phyloP scores from a whole-genome alignment of 2,888 invertebrate genomes.

The Agrenia bidenticulata region DNA sequence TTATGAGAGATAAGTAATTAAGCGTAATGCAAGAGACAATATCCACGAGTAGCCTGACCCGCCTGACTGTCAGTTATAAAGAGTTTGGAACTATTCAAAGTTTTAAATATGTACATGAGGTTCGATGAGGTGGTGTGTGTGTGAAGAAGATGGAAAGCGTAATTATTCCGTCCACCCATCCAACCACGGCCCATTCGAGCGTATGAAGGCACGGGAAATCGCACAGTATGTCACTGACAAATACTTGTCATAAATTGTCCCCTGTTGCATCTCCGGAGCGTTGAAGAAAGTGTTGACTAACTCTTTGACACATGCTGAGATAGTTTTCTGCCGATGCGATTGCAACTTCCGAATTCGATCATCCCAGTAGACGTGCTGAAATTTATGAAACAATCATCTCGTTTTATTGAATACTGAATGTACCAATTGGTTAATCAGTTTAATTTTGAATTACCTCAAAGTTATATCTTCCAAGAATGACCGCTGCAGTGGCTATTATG shows the following conservation, averaged over 20 bases:
- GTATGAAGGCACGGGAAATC: slow-evolving; percentile 25
- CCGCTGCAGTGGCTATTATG: slow-evolving; percentile 73
- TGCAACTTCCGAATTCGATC: slow-evolving; percentile 58
- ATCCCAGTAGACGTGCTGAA: slow-evolving; percentile 42
- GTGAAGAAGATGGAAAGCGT: too few relatives aligned
- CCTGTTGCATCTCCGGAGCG: slow-evolving; percentile 70
- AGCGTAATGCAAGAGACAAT: too few relatives aligned
- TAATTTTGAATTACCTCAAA: slow-evolving; percentile 56
- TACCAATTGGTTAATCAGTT: background rate
- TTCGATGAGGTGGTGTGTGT: too few relatives aligned
- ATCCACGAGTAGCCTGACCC: background rate
- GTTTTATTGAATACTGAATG: background rate
- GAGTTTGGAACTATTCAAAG: too few relatives aligned
- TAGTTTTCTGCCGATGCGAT: slow-evolving; percentile 68
- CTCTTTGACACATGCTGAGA: slow-evolving; percentile 68
- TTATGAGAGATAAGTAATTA: too few relatives aligned
- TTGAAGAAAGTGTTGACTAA: slow-evolving; percentile 70
- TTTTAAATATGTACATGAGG: too few relatives aligned
- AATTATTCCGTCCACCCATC: too few relatives aligned
- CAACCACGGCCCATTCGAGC: slow-evolving; percentile 27
- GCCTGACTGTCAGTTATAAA: too few relatives aligned
- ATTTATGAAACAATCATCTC: background rate
- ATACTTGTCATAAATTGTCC: slow-evolving; percentile 88
- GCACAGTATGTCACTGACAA: slow-evolving; percentile 59
- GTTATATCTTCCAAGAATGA: slow-evolving; percentile 78